Evolutionary conservation across 2,113 vertebrate genomes (phyloP), one percentile per base, ranked within the genome.

Genomic region (Manacus vitellinus): DNA sequence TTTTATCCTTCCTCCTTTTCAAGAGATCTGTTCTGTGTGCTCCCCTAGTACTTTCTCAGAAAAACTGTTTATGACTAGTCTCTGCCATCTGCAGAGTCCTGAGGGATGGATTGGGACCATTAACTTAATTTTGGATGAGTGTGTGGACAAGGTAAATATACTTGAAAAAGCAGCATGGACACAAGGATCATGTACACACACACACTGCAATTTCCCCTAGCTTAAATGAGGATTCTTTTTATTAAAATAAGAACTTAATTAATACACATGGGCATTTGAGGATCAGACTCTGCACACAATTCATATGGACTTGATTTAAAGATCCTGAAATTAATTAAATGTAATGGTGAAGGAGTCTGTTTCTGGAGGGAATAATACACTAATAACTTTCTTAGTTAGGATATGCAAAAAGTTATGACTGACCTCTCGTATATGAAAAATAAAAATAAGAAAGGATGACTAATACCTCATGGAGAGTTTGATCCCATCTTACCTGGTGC

Each of bases 201-300:
- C 35, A 80, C 24, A 66, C 44, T 92, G 52, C 76, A 94, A 96
- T 96, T 96, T 95, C 91, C 88, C 52, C 2, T 81, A 68, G 88
- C 83, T 96, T 96, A 96, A 94, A 86, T 81, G 52, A 89, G 61
- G 83, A 95, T 91, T 94, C 46, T 43, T 94, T 84, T 81, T 58
- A 94, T 93, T 95, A 96, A 91, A 95, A 89, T 78, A 58, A 85
- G 47, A 95, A 91, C 41, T 93, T 97, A 96, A 97, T 96, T 96
- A 96, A 94, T 95, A 93, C 85, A 91, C 70, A 6, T 79, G 91
- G 90, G 88, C 82, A 95, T 96, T 92, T 91, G 65, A 86, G 83
- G 79, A 87, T 91, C 68, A 84, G 25, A 68, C 47, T 88, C 41
- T 80, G 35, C 16, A 16, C 54, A 87, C 37, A 3, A 19, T 78